Percentiles rank a stretch among this genome's conserved stretches.
Conservation (phyloP, 2,797 vertebrate genomes). For the Emys orbicularis region DNA sequence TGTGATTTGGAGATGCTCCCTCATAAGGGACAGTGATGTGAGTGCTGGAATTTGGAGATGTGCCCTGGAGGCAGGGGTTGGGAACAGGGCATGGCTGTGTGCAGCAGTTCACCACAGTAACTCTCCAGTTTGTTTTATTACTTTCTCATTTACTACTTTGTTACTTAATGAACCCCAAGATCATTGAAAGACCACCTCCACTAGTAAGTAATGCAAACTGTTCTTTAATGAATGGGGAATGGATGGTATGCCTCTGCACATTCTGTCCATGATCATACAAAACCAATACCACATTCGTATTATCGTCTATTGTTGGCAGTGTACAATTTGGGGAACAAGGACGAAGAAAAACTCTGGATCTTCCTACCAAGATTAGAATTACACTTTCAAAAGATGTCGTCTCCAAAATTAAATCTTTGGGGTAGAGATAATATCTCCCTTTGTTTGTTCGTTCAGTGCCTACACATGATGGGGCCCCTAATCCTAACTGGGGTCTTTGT, state of each 20-base stretch:
- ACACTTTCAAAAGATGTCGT: neutral
- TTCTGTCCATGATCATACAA: neutral
- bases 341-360: neutral
- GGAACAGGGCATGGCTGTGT: no score
- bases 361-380: neutral
- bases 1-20: no score
- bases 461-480: rapidly evolving
- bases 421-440: neutral
- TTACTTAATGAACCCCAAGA: no score
- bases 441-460: neutral
- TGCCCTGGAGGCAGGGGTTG: no score
- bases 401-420: neutral
- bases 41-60: no score
- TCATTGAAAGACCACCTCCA: no score
- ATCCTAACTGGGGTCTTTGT: neutral
- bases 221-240: neutral
- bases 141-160: no score
- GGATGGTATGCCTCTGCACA: neutral
- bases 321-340: neutral
- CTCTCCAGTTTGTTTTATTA: no score
- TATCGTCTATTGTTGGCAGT: neutral
- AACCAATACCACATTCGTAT: rapidly evolving
- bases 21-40: no score
- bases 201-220: no score
- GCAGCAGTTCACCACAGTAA: no score